These are phyloP conservation scores for Pseudococcus viburni DNA, from an alignment of 2,888 invertebrate genomes.

Conservation along the genomic window DNA sequence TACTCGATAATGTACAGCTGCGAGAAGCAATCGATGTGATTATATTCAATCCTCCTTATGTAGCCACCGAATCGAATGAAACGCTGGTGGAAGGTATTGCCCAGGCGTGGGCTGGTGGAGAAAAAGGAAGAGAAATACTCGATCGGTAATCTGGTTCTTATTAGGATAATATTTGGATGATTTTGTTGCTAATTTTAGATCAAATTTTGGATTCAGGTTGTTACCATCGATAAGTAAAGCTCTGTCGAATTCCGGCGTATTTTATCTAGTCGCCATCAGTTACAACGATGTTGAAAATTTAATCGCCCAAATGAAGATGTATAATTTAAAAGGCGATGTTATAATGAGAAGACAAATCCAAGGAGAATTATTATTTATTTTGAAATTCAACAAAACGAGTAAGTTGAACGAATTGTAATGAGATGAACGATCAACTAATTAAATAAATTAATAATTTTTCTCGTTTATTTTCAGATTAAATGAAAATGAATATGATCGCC, in stretches of 20 bases:
- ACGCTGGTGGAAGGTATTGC: constrained; percentile 75
- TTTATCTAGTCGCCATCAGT: constrained; percentile 90
- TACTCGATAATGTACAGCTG: constrained; percentile 75
- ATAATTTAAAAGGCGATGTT: constrained; percentile 76
- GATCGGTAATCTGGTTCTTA: constrained; percentile 71
- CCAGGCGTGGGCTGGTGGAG: constrained; percentile 86
- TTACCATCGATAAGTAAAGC: constrained; percentile 80
- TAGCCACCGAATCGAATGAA: constrained; percentile 86
- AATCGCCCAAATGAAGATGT: constrained; percentile 74
- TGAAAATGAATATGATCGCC: no score
- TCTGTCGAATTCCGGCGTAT: constrained; percentile 82
- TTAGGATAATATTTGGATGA: constrained; percentile 12
- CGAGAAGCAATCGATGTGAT: constrained; percentile 83
- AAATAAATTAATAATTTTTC: no score
- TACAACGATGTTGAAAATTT: constrained; percentile 89
- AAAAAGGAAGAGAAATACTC: constrained; percentile 82
- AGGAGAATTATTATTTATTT: constrained; percentile 88
- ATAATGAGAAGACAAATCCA: constrained; percentile 84
- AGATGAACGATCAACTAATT: no score
- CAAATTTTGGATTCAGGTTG: constrained; percentile 72
- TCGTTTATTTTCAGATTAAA: no score
- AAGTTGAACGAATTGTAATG: background rate
- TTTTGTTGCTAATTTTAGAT: background rate
- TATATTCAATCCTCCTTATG: constrained; percentile 98
- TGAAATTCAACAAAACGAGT: constrained; percentile 76